Conservation (phyloP, 2,888 invertebrate genomes). For the Trichacis sp. region DNA sequence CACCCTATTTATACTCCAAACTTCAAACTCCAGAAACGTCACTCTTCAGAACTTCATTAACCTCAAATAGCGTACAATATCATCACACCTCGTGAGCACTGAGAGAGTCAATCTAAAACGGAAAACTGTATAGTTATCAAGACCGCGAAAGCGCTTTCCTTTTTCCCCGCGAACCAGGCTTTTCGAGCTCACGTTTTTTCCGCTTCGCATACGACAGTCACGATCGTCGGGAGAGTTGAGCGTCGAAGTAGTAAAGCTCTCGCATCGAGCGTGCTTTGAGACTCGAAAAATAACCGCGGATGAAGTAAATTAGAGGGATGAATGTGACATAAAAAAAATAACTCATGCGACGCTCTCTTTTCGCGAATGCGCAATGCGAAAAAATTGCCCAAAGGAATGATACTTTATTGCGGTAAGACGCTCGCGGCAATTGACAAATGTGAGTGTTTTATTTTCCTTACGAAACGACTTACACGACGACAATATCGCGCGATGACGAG, state of each 20-base stretch:
- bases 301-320: background rate
- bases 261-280: too few species aligned
- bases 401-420: background rate
- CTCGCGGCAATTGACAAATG: background rate
- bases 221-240: constrained; percentile 28
- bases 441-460: background rate
- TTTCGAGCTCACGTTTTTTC: constrained; percentile 20
- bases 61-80: too few species aligned
- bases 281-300: constrained; percentile 8
- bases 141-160: constrained; percentile 16
- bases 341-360: too few species aligned
- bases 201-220: constrained; percentile 19
- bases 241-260: constrained; percentile 18
- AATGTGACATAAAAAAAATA: too few species aligned
- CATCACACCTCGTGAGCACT: background rate
- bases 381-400: background rate
- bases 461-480: background rate
- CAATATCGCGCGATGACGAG: background rate
- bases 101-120: constrained; percentile 13
- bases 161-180: constrained; percentile 21
- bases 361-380: background rate
- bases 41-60: too few species aligned
- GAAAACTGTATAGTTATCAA: constrained; percentile 19
- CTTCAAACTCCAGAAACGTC: too few species aligned
- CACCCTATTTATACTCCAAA: too few species aligned